Conservation (phyloP, 2,888 invertebrate species). For the Ennomos fuscantarius region DNA sequence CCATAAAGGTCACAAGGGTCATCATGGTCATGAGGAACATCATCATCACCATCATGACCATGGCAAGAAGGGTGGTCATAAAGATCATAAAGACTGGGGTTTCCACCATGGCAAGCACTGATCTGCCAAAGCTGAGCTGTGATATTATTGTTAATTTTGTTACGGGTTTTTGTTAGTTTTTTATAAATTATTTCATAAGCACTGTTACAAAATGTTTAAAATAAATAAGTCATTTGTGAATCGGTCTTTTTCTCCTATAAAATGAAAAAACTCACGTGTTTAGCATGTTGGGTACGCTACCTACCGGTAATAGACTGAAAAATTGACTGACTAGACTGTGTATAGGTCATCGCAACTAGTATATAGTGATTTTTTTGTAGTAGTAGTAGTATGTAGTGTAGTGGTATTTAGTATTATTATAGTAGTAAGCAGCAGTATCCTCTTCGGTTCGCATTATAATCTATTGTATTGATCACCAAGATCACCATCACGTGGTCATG, state of each 20-base stretch:
- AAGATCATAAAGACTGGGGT: slow-evolving; percentile 78
- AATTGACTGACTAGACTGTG: no score
- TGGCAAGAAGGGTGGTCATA: slow-evolving; percentile 79
- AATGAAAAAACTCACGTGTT: not conserved
- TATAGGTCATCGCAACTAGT: no score
- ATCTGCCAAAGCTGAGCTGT: slow-evolving; percentile 63
- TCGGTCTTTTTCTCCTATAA: not conserved
- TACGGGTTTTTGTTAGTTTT: slow-evolving; percentile 60
- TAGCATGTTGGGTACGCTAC: no score
- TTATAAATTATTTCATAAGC: slow-evolving; percentile 51
- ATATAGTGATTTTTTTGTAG: no score
- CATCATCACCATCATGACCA: slow-evolving; percentile 79
- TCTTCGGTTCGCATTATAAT: no score
- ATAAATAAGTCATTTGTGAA: slow-evolving; percentile 35
- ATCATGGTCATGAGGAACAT: slow-evolving; percentile 79
- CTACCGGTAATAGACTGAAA: no score
- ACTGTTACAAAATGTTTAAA: slow-evolving; percentile 42
- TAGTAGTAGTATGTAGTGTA: no score
- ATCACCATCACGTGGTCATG: no score
- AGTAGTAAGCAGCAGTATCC: no score
- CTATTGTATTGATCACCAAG: no score
- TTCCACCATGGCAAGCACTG: slow-evolving; percentile 79
- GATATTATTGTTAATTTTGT: slow-evolving; percentile 61
- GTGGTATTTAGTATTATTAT: no score
- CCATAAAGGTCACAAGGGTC: slow-evolving; percentile 79